Evolutionary conservation across 2,888 invertebrate species (phyloP), one percentile per base, ranked within the genome.

Genomic region (Lycophotia porphyrea): DNA sequence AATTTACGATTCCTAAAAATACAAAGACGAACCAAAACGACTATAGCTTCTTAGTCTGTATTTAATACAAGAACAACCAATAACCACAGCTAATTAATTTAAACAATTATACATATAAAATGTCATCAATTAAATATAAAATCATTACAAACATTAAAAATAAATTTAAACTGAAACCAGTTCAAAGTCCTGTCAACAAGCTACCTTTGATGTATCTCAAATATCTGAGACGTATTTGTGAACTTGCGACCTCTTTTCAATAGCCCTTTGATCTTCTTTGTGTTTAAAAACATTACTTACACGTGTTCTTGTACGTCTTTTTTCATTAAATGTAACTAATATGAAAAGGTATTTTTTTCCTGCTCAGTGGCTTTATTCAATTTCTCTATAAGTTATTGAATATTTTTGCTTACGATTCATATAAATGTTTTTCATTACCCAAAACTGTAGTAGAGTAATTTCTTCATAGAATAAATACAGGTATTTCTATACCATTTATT

Each of bases 181-280:
- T 60, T 34, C n/a, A 58, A 66, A 61, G 80, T 81, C 82, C 75
- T 77, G 77, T 75, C 77, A 81, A 79, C 77, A 78, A 83, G 70
- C 71, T 84, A 79, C 76, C 90, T 91, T 92, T 92, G 90, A 92
- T 86, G 88, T 60, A 65, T 76, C 58, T 87, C 84, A 85, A 86
- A 86, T 87, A 86, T 27, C 77, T 78, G 60, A 70, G 61, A 74
- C 11, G 68, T 73, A 77, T 77, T 74, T 85, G 68, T 74, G 72
- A 83, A 82, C 61, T 69, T 58, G 60, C 71, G 87, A 90, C 88
- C 89, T 89, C 85, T 84, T 76, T 87, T 83, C 77, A 76, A 84
- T 80, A 71, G 65, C 70, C 76, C 86, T 92, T 91, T 91, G 90
- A 90, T 89, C 85, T 89, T 80, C 34, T 76, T 64, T 81, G 52